Evolutionary conservation across 2,888 invertebrate genomes (phyloP).

Genomic region (Heliconius hortense): DNA sequence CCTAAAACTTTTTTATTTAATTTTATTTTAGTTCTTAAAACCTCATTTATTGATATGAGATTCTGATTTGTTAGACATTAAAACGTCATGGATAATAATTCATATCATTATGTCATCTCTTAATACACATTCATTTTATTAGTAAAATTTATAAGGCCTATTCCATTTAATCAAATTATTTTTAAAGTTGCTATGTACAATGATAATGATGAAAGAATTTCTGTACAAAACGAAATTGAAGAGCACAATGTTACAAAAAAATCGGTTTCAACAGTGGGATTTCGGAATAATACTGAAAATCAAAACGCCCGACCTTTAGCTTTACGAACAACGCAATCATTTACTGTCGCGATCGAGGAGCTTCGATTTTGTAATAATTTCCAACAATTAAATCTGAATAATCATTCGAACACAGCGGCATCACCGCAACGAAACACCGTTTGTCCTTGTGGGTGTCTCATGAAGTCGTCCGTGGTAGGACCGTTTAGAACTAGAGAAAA

Average conservation of each 20-base stretch:
- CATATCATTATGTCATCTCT: not conserved
- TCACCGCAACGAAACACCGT: conserved; percentile 59
- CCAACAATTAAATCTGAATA: conserved; percentile 65
- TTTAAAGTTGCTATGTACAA: conserved; percentile 58
- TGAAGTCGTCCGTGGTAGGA: conserved; percentile 61
- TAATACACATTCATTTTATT: conserved; percentile 22
- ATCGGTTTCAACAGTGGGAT: conserved; percentile 71
- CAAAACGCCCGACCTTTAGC: conserved; percentile 64
- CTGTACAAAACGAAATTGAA: conserved; percentile 60
- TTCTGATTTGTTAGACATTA: not conserved
- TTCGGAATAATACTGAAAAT: conserved; percentile 64
- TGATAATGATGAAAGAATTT: conserved; percentile 72
- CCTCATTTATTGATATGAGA: not conserved
- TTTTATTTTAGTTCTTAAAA: not conserved
- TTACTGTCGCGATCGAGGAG: conserved; percentile 72
- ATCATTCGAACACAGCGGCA: conserved; percentile 59
- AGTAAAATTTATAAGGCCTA: conserved; percentile 15
- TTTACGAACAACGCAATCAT: conserved; percentile 74
- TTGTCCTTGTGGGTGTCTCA: conserved; percentile 75
- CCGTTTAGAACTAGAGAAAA: conserved; percentile 73
- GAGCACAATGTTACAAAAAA: conserved; percentile 70
- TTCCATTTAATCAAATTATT: conserved; percentile 22
- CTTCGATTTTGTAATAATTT: conserved; percentile 65
- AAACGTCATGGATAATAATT: not conserved
- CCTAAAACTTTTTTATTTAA: no score